Conservation (phyloP, 2,888 invertebrate species). For the Camptogramma bilineatum region DNA sequence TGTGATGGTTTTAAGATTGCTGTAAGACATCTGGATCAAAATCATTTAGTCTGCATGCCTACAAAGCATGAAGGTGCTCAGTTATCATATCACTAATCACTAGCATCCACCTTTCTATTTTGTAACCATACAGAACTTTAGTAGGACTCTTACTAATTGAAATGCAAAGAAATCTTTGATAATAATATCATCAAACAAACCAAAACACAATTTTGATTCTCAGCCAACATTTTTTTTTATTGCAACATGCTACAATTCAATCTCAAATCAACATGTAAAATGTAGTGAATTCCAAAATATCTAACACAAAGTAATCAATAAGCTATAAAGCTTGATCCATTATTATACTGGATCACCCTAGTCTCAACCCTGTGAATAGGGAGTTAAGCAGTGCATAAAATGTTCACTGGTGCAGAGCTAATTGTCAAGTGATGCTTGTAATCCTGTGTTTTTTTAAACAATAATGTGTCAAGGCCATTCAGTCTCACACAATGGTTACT, state of each 20-base stretch:
- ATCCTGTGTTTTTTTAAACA: constrained; percentile 21
- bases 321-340: constrained; percentile 19
- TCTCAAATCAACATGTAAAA: background rate
- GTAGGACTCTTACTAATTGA: too few relatives aligned
- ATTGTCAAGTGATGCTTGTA: constrained; percentile 33
- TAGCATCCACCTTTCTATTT: too few relatives aligned
- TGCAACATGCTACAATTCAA: background rate
- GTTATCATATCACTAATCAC: too few relatives aligned
- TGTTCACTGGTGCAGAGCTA: constrained; percentile 35
- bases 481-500: constrained; percentile 21
- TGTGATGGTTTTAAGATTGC: too few relatives aligned
- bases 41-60: too few relatives aligned
- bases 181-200: too few relatives aligned
- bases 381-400: constrained; percentile 36
- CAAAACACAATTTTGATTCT: too few relatives aligned
- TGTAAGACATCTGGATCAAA: too few relatives aligned
- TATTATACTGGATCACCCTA: constrained; percentile 11
- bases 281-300: constrained; percentile 4
- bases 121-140: too few relatives aligned
- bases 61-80: too few relatives aligned
- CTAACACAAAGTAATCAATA: constrained; percentile 8
- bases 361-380: constrained; percentile 15
- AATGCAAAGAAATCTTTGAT: too few relatives aligned
- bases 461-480: constrained; percentile 30
- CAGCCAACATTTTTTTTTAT: too few relatives aligned